phyloP scores from a whole-genome alignment of 37 sponge, comb jelly and placozoan species.

The Oscarella lobularis region DNA sequence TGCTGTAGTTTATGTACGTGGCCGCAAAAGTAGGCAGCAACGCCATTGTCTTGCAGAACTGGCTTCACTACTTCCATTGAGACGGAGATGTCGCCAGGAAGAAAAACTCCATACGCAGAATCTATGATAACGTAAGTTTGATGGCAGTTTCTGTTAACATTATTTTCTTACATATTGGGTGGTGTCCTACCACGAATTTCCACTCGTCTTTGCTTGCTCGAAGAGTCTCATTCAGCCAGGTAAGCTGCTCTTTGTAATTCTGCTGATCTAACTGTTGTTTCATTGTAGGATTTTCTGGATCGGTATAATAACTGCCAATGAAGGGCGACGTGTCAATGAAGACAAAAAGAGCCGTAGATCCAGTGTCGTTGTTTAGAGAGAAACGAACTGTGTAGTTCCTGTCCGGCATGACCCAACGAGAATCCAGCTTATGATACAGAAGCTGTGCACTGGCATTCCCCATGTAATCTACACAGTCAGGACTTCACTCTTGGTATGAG shows the following conservation, averaged over 20 bases:
- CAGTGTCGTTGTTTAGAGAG: background rate
- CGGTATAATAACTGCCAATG: conserved; percentile 7
- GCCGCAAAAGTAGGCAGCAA: conserved; percentile 17
- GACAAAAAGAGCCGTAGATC: conserved; percentile 14
- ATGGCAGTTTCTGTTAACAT: background rate
- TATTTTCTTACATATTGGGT: conserved; percentile 16
- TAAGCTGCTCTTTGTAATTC: conserved; percentile 9
- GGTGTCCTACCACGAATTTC: conserved; percentile 20
- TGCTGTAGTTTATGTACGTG: conserved; percentile 23
- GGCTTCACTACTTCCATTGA: conserved; percentile 12
- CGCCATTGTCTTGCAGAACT: conserved; percentile 8
- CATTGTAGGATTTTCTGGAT: conserved; percentile 17
- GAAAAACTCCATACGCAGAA: background rate
- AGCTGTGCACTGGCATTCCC: conserved; percentile 20
- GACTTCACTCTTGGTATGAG: too few relatives aligned
- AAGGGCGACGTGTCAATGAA: conserved; percentile 18
- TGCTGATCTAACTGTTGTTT: conserved; percentile 1
- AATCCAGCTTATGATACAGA: conserved; percentile 11
- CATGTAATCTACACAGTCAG: conserved; percentile 17
- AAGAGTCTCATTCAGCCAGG: conserved; percentile 14
- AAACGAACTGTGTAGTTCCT: conserved; percentile 3
- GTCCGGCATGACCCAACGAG: conserved; percentile 17
- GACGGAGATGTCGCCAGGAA: background rate
- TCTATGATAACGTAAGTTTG: background rate
- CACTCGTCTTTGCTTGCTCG: conserved; percentile 1